Conservation (phyloP, 1,140 invertebrate species). For the Lordiphosa mommai region DNA sequence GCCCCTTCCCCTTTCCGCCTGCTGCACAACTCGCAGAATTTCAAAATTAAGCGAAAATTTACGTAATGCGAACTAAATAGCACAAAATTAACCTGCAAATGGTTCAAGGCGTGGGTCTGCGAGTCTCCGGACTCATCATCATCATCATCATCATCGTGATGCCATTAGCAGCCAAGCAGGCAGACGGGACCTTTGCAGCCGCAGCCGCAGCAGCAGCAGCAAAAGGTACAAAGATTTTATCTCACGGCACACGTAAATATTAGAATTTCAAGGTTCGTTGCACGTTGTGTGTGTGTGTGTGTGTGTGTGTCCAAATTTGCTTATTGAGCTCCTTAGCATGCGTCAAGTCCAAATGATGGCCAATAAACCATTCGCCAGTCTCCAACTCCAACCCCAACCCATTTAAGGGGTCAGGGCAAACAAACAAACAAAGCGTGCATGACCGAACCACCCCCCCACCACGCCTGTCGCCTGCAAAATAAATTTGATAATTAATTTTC, state of each 20-base stretch:
- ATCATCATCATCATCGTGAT: not conserved
- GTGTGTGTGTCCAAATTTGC: slow-evolving; percentile 2
- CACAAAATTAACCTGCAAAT: slow-evolving; percentile 18
- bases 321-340: slow-evolving; percentile 3
- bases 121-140: slow-evolving; percentile 4
- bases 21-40: slow-evolving; percentile 2
- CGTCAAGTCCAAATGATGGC: slow-evolving; percentile 6
- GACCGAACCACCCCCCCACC: not conserved
- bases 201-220: not conserved
- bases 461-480: slow-evolving; percentile 12
- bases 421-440: slow-evolving; percentile 9
- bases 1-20: not conserved
- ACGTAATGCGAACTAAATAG: slow-evolving; percentile 20
- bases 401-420: slow-evolving; percentile 6
- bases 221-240: slow-evolving; percentile 16
- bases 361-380: slow-evolving; percentile 3
- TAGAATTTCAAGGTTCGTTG: slow-evolving; percentile 21
- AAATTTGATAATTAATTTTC: slow-evolving; percentile 24
- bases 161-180: slow-evolving; percentile 4
- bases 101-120: slow-evolving; percentile 2
- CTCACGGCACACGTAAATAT: slow-evolving; percentile 14
- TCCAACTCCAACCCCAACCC: not conserved
- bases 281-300: not conserved
- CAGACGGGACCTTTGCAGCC: not conserved
- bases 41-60: slow-evolving; percentile 20